Evolutionary conservation across 2,797 vertebrate genomes (phyloP).

Genomic region (Chelonia mydas): DNA sequence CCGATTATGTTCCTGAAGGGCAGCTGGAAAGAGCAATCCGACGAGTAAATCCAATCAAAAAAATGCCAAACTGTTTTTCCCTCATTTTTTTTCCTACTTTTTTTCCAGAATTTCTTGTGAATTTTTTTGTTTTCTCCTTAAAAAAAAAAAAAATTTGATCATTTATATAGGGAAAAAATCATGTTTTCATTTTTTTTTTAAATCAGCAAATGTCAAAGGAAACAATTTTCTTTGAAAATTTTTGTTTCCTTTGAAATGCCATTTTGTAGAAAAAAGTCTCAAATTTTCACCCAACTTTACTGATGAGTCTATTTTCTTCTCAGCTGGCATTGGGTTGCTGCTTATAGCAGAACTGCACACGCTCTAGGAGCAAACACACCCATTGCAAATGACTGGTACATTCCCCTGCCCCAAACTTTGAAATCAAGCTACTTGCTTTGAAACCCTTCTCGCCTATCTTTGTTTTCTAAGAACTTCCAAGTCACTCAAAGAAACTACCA

Average conservation of each 20-base stretch:
- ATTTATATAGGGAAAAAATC: neutral
- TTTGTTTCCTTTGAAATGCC: constrained; percentile 18
- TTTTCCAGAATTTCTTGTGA: accelerated
- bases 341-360: neutral
- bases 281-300: neutral
- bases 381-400: neutral
- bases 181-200: neutral
- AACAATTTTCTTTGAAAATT: neutral
- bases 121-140: neutral
- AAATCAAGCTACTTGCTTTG: neutral
- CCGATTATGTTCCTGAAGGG: neutral
- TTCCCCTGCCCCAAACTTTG: neutral
- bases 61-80: accelerated
- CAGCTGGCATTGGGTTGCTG: neutral
- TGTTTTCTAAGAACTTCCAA: neutral
- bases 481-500: neutral
- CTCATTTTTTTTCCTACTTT: neutral
- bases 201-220: neutral
- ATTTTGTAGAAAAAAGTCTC: neutral
- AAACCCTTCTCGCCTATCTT: neutral
- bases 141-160: neutral
- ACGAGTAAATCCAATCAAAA: neutral
- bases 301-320: neutral
- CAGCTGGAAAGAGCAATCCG: neutral
- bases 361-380: neutral